A percentile compares a stretch with the other conserved stretches of the same genome.
Evolutionary conservation across 1,140 invertebrate genomes (phyloP).

Genomic region (Zaprionus tsacasi): DNA sequence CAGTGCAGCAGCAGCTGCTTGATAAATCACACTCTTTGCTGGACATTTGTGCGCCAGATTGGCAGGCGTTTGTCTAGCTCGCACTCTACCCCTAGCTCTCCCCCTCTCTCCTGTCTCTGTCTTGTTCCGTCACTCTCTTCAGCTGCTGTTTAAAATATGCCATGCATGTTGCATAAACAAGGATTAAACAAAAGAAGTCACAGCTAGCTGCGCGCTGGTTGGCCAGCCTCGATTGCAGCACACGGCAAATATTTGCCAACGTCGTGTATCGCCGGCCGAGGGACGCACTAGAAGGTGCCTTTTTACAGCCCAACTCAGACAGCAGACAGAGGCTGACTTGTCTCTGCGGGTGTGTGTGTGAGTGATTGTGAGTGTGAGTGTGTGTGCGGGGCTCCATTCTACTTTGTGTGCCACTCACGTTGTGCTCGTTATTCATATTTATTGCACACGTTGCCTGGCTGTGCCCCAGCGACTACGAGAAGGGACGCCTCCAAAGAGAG

Average conservation of each 20-base stretch:
- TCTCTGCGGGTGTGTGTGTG: neutral
- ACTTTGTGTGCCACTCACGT: slow-evolving; percentile 81
- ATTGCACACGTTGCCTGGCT: slow-evolving; percentile 78
- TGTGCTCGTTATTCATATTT: slow-evolving; percentile 82
- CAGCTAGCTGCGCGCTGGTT: slow-evolving; percentile 16
- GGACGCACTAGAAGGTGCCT: slow-evolving; percentile 38
- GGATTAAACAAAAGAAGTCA: slow-evolving; percentile 71
- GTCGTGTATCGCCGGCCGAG: slow-evolving; percentile 67
- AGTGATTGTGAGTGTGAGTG: neutral
- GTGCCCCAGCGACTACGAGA: slow-evolving; percentile 29
- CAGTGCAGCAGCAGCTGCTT: slow-evolving; percentile 16
- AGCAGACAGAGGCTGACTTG: slow-evolving; percentile 29
- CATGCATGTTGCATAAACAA: slow-evolving; percentile 79
- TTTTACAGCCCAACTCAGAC: slow-evolving; percentile 54
- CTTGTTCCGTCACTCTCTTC: neutral
- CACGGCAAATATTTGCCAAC: slow-evolving; percentile 66
- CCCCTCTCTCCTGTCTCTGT: slow-evolving; percentile 16
- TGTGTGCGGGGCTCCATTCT: slow-evolving; percentile 49
- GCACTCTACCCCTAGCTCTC: neutral
- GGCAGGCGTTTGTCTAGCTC: slow-evolving; percentile 1
- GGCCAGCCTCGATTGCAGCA: slow-evolving; percentile 17
- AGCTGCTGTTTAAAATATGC: slow-evolving; percentile 62
- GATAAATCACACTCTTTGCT: slow-evolving; percentile 57
- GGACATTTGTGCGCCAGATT: slow-evolving; percentile 52
- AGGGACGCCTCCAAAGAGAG: neutral